Percentiles rank a stretch among this genome's conserved stretches.
phyloP scores from a whole-genome alignment of 2,797 vertebrate species.

The Psittacula derbiana region DNA sequence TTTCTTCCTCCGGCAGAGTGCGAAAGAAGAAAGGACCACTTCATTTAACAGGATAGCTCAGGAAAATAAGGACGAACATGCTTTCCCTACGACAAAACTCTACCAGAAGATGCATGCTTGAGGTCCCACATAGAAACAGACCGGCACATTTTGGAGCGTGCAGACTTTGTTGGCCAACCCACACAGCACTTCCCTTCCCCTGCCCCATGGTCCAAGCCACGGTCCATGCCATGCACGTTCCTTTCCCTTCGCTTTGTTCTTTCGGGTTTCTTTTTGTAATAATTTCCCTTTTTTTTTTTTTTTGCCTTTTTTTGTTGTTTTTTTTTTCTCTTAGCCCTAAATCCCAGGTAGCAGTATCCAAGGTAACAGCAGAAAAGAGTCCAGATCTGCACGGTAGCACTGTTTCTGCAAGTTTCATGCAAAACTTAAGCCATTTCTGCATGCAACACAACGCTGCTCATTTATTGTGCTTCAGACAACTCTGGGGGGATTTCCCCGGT shows the following conservation, averaged over 20 bases:
- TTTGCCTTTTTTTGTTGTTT: neutral
- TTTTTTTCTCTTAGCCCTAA: neutral
- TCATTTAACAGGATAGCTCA: neutral
- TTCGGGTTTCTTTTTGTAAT: neutral
- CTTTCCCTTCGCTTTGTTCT: neutral
- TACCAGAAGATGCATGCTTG: neutral
- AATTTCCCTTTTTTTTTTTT: neutral
- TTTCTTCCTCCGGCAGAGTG: neutral
- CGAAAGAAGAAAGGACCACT: neutral
- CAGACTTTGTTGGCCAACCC: neutral
- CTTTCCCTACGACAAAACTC: neutral
- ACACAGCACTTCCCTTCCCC: neutral
- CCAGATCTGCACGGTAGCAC: constrained; percentile 9
- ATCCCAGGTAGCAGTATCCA: constrained; percentile 36
- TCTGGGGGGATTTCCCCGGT: neutral
- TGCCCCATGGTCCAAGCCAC: neutral
- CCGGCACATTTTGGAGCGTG: constrained; percentile 11
- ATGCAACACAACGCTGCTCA: constrained; percentile 24
- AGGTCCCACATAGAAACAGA: neutral
- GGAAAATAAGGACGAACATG: constrained; percentile 8
- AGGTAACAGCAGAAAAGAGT: constrained; percentile 55
- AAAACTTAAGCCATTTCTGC: constrained; percentile 55
- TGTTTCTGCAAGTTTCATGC: constrained; percentile 60
- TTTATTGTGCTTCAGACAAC: neutral
- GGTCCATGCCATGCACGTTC: neutral